Evolutionary conservation across 2,113 vertebrate genomes (phyloP).

Genomic region (Emydura subglobosa): DNA sequence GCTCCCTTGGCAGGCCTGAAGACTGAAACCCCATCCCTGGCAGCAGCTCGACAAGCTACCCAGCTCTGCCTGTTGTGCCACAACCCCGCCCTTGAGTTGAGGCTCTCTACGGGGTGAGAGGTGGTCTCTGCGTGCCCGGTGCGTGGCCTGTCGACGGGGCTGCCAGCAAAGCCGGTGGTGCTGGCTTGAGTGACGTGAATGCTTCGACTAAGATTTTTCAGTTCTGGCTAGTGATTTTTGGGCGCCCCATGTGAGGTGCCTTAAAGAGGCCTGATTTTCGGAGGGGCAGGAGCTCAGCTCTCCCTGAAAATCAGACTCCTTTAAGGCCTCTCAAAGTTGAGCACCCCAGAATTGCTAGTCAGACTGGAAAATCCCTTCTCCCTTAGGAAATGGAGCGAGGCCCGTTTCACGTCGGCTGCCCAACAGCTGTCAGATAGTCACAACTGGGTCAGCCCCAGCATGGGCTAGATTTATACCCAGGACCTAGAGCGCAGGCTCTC

Average conservation of each 20-base stretch:
- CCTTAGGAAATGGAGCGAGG: neutral
- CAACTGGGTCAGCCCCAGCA: neutral
- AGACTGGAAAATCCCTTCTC: neutral
- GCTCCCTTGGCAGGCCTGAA: neutral
- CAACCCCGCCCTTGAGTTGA: neutral
- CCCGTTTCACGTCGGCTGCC: neutral
- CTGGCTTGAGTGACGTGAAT: neutral
- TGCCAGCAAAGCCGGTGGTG: neutral
- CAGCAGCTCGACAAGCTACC: neutral
- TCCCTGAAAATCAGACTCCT: neutral
- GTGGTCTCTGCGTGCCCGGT: neutral
- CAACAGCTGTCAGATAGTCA: fast-evolving
- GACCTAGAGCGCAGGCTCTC: too few relatives aligned
- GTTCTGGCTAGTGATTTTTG: neutral
- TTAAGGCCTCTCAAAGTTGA: neutral
- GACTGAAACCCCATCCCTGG: too few relatives aligned
- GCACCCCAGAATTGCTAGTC: neutral
- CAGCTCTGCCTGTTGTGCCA: neutral
- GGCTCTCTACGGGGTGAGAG: neutral
- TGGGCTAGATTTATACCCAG: too few relatives aligned
- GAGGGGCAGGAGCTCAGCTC: neutral
- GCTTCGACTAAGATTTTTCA: fast-evolving
- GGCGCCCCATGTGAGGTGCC: neutral
- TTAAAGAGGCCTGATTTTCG: neutral
- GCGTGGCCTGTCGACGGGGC: neutral